These are phyloP conservation scores for Calameuta idolon DNA, from an alignment of 2,888 invertebrate genomes.

Conservation along the genomic window DNA sequence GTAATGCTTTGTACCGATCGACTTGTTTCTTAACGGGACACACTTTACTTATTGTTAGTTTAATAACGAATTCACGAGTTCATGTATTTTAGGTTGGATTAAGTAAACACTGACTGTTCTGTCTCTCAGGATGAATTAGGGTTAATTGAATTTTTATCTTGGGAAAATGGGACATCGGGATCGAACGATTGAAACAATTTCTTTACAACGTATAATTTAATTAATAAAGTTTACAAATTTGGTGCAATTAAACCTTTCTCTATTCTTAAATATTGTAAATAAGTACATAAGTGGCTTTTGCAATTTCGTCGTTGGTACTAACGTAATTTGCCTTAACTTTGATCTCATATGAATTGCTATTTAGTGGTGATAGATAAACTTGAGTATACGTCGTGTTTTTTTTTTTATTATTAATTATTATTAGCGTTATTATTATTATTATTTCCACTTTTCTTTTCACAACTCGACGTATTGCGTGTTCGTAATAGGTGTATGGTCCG, in stretches of 20 bases:
- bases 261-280: constrained; percentile 44
- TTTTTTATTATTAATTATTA: not conserved
- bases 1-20: not conserved
- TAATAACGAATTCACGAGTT: not conserved
- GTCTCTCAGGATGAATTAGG: not conserved
- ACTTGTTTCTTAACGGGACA: not conserved
- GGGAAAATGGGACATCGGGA: not conserved
- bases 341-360: not conserved
- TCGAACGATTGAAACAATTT: constrained; percentile 5
- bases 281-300: constrained; percentile 40
- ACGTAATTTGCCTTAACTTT: not conserved
- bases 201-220: constrained; percentile 53
- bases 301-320: constrained; percentile 4
- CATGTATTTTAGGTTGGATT: not conserved
- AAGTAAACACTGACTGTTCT: not conserved
- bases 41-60: not conserved
- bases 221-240: constrained; percentile 56
- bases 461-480: not conserved
- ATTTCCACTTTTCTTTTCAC: not conserved
- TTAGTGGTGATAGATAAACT: not conserved
- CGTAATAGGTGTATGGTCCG: not conserved
- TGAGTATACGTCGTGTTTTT: not conserved
- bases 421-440: not conserved
- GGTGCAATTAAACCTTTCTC: constrained; percentile 47
- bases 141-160: not conserved